Base-by-base conservation (phyloP, 2,888 invertebrate species). In the Platypus cylindrus region DNA sequence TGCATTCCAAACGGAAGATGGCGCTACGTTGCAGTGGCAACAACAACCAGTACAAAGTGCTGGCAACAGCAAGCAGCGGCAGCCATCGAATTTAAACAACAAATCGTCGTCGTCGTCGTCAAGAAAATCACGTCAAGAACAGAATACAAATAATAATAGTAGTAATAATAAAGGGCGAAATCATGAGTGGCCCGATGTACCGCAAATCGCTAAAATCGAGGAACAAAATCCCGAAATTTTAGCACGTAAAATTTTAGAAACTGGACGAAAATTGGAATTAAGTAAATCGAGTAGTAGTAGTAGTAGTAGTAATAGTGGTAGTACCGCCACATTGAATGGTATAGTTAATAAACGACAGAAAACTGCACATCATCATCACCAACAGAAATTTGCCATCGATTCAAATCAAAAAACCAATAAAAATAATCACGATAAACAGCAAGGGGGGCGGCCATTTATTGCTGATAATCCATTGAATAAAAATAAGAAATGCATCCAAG, bases 161-260 rank as follows among this genome's bases (percentile, higher is more conserved):
- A n/a, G n/a, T n/a, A n/a, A n/a, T n/a, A 75, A 78, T 48, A 70
- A 86, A 12, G 76, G 81, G 4, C 71, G 87, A 2, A 84, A 86
- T 1, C 86, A 87, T 53, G 89, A 89, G 54, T 89, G 89, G 89
- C 87, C 87, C 0, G 86, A 87, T 50, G 81, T 89, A 17, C 87
- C 89, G 2, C 86, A 89, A 49, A 75, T 87, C 32, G 84, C 82
- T 2, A 89, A 87, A 62, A 89, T 89, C 39, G 84, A 89, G 54
- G 90, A 90, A 56, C 86, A 86, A 56, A 89, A 90, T 63, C 89
- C 89, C 0, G 89, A 89, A 60, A 73, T 89, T 32, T 64, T 89
- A 34, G 89, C 89, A 1, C 84, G 85, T 59, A 90, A 90, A 59
- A 89, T 90, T 46, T 64, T 89, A 22, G 89, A 89, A 60, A 86